phyloP scores from a whole-genome alignment of 2,113 vertebrate genomes.

The Himantopus leucocephalus region DNA sequence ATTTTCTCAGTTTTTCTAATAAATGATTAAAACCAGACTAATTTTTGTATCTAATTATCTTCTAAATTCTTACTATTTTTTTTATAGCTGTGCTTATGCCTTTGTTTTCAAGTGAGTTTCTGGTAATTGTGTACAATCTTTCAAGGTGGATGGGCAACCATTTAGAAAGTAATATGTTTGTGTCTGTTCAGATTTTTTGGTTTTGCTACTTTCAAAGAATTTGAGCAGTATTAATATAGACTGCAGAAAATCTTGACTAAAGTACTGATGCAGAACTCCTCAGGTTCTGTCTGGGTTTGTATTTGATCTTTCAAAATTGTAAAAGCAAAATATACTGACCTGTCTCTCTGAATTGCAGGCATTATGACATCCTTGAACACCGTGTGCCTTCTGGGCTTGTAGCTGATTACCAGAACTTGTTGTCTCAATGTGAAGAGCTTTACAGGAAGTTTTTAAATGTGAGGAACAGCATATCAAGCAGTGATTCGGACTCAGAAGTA shows the following conservation, averaged over 20 bases:
- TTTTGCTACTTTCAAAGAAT: background rate
- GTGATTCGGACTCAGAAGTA: slow-evolving; percentile 80
- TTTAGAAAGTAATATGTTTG: background rate
- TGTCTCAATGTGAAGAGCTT: slow-evolving; percentile 81
- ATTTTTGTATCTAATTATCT: background rate
- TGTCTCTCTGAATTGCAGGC: slow-evolving; percentile 69
- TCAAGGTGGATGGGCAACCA: background rate
- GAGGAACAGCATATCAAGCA: slow-evolving; percentile 79
- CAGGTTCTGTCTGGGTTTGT: background rate
- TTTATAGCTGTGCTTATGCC: background rate
- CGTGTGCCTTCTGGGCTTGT: slow-evolving; percentile 88
- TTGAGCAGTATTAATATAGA: background rate
- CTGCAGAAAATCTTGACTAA: background rate
- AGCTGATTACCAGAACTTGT: slow-evolving; percentile 81
- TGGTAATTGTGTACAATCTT: background rate
- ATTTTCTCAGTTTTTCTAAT: background rate
- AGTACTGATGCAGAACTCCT: background rate
- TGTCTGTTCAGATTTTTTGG: background rate
- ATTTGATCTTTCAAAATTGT: background rate
- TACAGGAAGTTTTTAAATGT: slow-evolving; percentile 84
- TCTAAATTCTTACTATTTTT: background rate
- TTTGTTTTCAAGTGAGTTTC: background rate
- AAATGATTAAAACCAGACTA: background rate
- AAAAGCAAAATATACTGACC: background rate
- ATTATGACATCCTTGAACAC: slow-evolving; percentile 92